Evolutionary conservation across 2,797 vertebrate species (phyloP), one percentile per base, ranked within the genome.

Genomic region (Jordanella pulchra): DNA sequence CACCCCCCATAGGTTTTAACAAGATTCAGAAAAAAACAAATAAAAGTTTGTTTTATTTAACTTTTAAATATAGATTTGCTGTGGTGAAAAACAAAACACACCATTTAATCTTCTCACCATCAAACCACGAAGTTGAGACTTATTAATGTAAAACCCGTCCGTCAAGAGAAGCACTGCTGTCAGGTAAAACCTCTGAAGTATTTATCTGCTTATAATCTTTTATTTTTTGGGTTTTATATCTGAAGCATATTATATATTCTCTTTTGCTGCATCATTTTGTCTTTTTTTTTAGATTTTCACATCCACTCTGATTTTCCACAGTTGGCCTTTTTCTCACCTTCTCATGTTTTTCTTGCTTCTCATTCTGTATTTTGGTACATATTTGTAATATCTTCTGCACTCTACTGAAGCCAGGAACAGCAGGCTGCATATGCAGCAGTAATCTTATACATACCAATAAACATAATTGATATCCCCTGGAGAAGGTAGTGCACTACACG

Each of bases 381-480:
- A 76, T 23, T 44, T 55, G 65, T 17, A 28, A 74, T 63, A 63
- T 47, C 48, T 71, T 73, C 67, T 7, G 35, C 32, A 50, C 67
- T 15, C 1, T 60, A 39, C 75, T 53, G 6, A 56, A 65, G 75
- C 53, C 7, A 18, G 10, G 27, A 76, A 71, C 42, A 53, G 42
- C 25, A 13, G 6, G 44, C 69, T 77, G 69, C 77, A 13, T 28
- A 55, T 72, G 45, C 72, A 60, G 67, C 75, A 13, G 48, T 23
- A 47, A 69, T 3, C 48, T 21, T 2, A 63, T 42, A 63, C 28
- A 78, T 44, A 71, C 48, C 74, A 73, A 56, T 64, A 87, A 86
- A 63, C 69, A 87, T 83, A 86, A 83, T 89, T 82, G 87, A 87
- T 84, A 72, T 71, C 84, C 83, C 80, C 80, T 14, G 65, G 72